Evolutionary conservation across 92 coral and sea anemone genomes (phyloP).

Genomic region (Phenganax marumi): DNA sequence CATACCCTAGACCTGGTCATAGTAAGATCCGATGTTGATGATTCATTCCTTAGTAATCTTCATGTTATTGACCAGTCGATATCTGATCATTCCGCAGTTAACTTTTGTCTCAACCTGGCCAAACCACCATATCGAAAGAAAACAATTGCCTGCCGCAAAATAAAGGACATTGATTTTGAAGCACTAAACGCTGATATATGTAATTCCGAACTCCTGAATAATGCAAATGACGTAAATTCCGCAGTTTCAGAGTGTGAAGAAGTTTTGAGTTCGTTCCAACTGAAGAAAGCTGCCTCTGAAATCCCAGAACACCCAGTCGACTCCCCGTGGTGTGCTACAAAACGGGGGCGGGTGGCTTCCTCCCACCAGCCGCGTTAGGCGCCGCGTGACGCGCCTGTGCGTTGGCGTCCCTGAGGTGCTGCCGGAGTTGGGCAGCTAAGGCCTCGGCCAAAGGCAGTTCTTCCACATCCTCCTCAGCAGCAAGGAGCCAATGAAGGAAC

Average conservation of each 20-base stretch:
- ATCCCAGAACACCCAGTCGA: too few relatives aligned
- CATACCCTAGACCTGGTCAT: conserved; percentile 49
- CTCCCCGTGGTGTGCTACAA: too few relatives aligned
- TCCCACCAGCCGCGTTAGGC: too few relatives aligned
- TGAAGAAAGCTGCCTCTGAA: too few relatives aligned
- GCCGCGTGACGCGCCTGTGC: too few relatives aligned
- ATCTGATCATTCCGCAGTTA: conserved; percentile 45
- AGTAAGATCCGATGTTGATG: conserved; percentile 45
- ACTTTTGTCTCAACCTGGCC: conserved; percentile 37
- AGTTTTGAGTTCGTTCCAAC: too few relatives aligned
- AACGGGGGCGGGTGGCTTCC: too few relatives aligned
- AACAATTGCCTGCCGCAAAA: conserved; percentile 37
- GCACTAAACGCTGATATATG: conserved; percentile 12
- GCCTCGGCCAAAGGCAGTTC: too few relatives aligned
- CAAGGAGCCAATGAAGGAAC: too few relatives aligned
- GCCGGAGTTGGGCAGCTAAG: too few relatives aligned
- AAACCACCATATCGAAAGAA: conserved; percentile 42
- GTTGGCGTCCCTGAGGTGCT: too few relatives aligned
- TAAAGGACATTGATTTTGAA: conserved; percentile 21
- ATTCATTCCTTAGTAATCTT: conserved; percentile 36
- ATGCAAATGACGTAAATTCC: conserved; percentile 13
- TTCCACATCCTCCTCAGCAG: too few relatives aligned
- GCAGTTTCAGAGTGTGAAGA: neutral
- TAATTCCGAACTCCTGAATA: conserved; percentile 15
- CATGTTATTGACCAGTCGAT: conserved; percentile 22